A percentile compares a stretch with the other conserved stretches of the same genome.
These are phyloP conservation scores for Hedychridium roseum DNA, from an alignment of 2,888 invertebrate genomes.

Conservation along the genomic window DNA sequence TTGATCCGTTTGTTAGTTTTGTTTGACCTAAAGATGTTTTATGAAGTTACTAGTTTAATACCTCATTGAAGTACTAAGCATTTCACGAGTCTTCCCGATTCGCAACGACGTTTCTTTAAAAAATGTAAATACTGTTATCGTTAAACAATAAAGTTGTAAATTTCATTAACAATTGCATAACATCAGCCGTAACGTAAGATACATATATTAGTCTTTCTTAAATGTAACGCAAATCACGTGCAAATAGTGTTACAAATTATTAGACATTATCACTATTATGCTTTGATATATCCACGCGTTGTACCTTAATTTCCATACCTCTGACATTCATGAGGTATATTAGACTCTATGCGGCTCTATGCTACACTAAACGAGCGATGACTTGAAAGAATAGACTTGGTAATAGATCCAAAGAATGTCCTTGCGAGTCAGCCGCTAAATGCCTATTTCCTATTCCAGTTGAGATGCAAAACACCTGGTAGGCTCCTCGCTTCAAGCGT, in stretches of 20 bases:
- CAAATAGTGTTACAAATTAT: too few species aligned
- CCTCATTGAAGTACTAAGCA: conserved; percentile 27
- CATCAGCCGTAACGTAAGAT: too few species aligned
- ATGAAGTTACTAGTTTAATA: conserved; percentile 18
- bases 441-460: conserved; percentile 56
- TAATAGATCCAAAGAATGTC: conserved; percentile 9
- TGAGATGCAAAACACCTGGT: conserved; percentile 51
- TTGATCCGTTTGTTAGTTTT: conserved; percentile 4
- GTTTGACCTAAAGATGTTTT: conserved; percentile 29
- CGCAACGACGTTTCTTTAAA: conserved; percentile 16
- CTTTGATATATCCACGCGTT: too few species aligned
- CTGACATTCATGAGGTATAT: too few species aligned
- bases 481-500: conserved; percentile 23
- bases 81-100: conserved; percentile 41
- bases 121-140: conserved; percentile 29
- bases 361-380: too few species aligned
- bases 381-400: background rate
- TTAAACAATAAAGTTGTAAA: conserved; percentile 22
- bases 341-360: too few species aligned
- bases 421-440: conserved; percentile 42
- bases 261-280: too few species aligned
- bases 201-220: too few species aligned
- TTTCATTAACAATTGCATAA: conserved; percentile 5
- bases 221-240: too few species aligned
- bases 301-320: too few species aligned